These are phyloP conservation scores for Rhagium mordax DNA, from an alignment of 2,888 invertebrate species.

Conservation along the genomic window DNA sequence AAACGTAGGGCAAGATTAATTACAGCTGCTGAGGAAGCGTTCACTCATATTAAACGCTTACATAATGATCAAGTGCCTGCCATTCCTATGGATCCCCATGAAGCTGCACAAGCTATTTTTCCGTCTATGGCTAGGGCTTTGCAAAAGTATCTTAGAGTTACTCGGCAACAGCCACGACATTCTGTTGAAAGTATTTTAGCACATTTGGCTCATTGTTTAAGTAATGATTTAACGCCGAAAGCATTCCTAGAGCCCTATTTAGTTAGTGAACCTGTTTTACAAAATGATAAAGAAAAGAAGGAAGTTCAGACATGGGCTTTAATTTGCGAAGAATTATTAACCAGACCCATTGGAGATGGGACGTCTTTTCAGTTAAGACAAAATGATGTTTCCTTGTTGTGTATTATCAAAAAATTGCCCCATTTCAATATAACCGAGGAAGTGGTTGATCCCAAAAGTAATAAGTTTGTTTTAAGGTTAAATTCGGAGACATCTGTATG, in stretches of 20 bases:
- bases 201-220: slow-evolving; percentile 92
- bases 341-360: slow-evolving; percentile 87
- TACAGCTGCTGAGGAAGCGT: slow-evolving; percentile 97
- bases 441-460: slow-evolving; percentile 95
- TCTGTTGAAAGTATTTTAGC: slow-evolving; percentile 93
- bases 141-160: slow-evolving; percentile 96
- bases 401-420: slow-evolving; percentile 88
- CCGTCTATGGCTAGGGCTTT: slow-evolving; percentile 96
- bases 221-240: slow-evolving; percentile 93
- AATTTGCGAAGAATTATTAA: slow-evolving; percentile 92
- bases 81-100: slow-evolving; percentile 92
- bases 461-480: slow-evolving; percentile 93
- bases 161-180: slow-evolving; percentile 96
- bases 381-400: slow-evolving; percentile 92
- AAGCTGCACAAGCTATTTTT: slow-evolving; percentile 98
- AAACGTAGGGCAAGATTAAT: slow-evolving; percentile 92
- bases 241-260: slow-evolving; percentile 97
- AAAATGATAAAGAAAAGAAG: slow-evolving; percentile 87
- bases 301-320: slow-evolving; percentile 96
- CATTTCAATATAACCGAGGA: slow-evolving; percentile 97
- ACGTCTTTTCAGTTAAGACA: slow-evolving; percentile 93
- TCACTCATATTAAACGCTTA: slow-evolving; percentile 94
- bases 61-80: slow-evolving; percentile 82
- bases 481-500: slow-evolving; percentile 98
- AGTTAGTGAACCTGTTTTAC: slow-evolving; percentile 86